Percentiles rank a stretch among this genome's conserved stretches.
Conservation (phyloP, 2,797 vertebrate species). For the Melanotaenia parkinsoni region DNA sequence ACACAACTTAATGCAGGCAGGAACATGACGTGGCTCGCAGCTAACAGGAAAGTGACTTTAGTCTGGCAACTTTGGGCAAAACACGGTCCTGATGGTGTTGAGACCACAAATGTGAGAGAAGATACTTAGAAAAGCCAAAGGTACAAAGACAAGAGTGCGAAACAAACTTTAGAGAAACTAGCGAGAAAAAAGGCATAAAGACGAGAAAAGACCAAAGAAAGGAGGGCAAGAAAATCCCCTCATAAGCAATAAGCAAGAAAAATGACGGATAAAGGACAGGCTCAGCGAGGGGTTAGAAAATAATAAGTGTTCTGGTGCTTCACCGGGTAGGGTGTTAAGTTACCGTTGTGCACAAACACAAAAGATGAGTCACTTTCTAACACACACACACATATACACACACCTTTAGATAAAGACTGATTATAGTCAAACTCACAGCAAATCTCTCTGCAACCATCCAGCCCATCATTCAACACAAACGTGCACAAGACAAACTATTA, state of each 20-base stretch:
- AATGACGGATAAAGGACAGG: slow-evolving; percentile 1
- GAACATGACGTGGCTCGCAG: slow-evolving; percentile 33
- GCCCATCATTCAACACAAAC: slow-evolving; percentile 12
- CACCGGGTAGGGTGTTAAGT: slow-evolving; percentile 53
- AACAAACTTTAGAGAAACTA: background rate
- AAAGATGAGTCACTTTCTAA: slow-evolving; percentile 69
- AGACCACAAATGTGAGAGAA: background rate
- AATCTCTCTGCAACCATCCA: slow-evolving; percentile 25
- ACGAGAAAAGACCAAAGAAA: background rate
- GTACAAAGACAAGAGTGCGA: background rate
- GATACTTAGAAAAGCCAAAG: background rate
- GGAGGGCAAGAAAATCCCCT: slow-evolving; percentile 3
- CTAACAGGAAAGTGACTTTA: slow-evolving; percentile 39
- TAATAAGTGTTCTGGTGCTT: slow-evolving; percentile 37
- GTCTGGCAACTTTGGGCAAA: slow-evolving; percentile 14
- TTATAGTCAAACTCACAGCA: slow-evolving; percentile 40
- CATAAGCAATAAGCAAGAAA: background rate
- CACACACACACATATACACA: slow-evolving; percentile 19
- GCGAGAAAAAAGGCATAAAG: background rate
- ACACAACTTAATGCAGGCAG: slow-evolving; percentile 13
- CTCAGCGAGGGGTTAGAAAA: slow-evolving; percentile 14
- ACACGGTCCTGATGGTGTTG: slow-evolving; percentile 15
- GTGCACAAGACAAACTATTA: slow-evolving; percentile 28
- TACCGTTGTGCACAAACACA: slow-evolving; percentile 62
- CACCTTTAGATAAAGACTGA: slow-evolving; percentile 59